phyloP scores from a whole-genome alignment of 2,888 invertebrate genomes.

The Cryptus viduatorius region DNA sequence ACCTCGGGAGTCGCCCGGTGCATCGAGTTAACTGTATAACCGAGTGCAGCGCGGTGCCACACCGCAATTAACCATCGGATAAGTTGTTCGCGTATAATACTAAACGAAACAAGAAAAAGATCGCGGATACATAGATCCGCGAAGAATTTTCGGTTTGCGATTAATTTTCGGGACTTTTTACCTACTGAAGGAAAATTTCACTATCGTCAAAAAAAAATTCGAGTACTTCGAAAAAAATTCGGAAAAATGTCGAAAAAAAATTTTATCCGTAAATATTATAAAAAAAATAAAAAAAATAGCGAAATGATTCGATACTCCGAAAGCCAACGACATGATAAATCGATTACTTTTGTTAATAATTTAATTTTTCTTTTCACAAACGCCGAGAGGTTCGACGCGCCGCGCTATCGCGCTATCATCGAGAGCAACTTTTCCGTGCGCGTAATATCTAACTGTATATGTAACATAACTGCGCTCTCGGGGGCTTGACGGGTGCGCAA shows the following conservation, averaged over 20 bases:
- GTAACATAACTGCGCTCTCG: slow-evolving; percentile 29
- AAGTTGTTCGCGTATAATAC: slow-evolving; percentile 78
- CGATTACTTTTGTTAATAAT: no score
- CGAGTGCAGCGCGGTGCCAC: slow-evolving; percentile 71
- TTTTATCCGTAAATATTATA: no score
- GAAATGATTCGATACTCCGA: no score
- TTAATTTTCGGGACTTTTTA: neutral
- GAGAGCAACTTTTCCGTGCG: slow-evolving; percentile 20
- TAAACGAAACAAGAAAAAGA: slow-evolving; percentile 77
- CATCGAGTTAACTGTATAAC: slow-evolving; percentile 80
- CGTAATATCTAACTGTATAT: slow-evolving; percentile 60
- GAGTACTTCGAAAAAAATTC: no score
- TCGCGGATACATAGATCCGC: slow-evolving; percentile 25
- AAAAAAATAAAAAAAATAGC: no score
- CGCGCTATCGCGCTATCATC: slow-evolving; percentile 53
- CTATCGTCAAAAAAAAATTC: no score
- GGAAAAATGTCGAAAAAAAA: no score
- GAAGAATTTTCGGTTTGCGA: neutral
- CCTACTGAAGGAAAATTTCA: neutral
- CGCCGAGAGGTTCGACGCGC: slow-evolving; percentile 15
- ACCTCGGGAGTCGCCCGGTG: slow-evolving; percentile 41
- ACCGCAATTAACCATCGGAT: slow-evolving; percentile 81
- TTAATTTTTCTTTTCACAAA: slow-evolving; percentile 6
- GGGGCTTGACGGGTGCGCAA: slow-evolving; percentile 32
- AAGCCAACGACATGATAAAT: no score